Evolutionary conservation across 2,888 invertebrate species (phyloP).

Genomic region (Ectemnius cavifrons): DNA sequence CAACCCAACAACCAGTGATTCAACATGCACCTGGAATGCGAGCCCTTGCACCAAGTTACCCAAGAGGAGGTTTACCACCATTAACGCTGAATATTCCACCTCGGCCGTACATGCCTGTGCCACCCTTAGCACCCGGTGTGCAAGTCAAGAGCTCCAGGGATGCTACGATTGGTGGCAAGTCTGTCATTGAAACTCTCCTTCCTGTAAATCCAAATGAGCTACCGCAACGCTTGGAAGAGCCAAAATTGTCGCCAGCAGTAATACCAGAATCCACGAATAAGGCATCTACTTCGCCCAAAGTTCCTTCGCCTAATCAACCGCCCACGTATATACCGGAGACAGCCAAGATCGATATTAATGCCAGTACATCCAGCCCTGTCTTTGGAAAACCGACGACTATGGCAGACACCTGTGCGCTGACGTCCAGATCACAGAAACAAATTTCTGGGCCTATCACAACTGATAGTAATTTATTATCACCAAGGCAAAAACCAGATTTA

Average conservation of each 20-base stretch:
- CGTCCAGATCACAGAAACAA: conserved; percentile 65
- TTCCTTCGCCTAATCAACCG: conserved; percentile 76
- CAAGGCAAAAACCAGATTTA: conserved; percentile 73
- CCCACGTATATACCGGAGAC: conserved; percentile 76
- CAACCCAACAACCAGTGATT: conserved; percentile 75
- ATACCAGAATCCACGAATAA: conserved; percentile 73
- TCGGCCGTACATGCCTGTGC: conserved; percentile 73
- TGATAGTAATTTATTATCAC: conserved; percentile 62
- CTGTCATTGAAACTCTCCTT: conserved; percentile 74
- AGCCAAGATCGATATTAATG: conserved; percentile 74
- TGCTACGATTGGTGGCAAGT: conserved; percentile 63
- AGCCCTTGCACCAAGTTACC: conserved; percentile 72
- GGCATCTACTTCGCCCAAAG: conserved; percentile 75
- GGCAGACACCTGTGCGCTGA: conserved; percentile 59
- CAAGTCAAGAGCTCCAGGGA: conserved; percentile 69
- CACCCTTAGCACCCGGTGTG: conserved; percentile 65
- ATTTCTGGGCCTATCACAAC: conserved; percentile 52
- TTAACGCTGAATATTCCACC: conserved; percentile 74
- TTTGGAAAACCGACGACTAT: conserved; percentile 60
- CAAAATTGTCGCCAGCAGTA: conserved; percentile 72
- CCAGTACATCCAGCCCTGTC: conserved; percentile 66
- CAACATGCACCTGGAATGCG: conserved; percentile 76
- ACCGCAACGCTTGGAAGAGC: conserved; percentile 70
- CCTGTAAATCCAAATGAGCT: conserved; percentile 69
- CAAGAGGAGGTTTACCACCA: conserved; percentile 73